Evolutionary conservation across 2,113 vertebrate genomes (phyloP).

Genomic region (Laticauda laticaudata): DNA sequence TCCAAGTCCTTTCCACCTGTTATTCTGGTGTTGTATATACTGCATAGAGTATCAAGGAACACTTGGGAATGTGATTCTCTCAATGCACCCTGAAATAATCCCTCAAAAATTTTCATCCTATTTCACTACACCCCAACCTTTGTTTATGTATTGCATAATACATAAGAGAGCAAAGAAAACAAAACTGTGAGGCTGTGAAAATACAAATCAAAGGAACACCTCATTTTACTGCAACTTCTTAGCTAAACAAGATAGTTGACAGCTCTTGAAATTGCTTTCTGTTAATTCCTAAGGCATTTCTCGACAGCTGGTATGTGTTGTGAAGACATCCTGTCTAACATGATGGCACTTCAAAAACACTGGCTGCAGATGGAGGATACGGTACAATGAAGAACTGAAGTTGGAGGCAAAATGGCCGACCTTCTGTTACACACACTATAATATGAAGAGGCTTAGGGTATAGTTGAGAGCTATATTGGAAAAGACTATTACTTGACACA

Average conservation of each 20-base stretch:
- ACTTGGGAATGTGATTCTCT: background rate
- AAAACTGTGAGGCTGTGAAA: background rate
- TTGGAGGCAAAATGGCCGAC: background rate
- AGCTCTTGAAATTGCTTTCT: constrained; percentile 27
- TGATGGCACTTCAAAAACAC: background rate
- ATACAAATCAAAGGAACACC: background rate
- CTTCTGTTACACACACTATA: background rate
- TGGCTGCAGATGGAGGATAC: background rate
- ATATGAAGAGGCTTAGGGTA: background rate
- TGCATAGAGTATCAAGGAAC: background rate
- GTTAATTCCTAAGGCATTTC: background rate
- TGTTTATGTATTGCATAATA: background rate
- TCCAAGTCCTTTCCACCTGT: background rate
- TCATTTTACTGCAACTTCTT: background rate
- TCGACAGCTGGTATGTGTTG: background rate
- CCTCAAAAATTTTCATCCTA: background rate
- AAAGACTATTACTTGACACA: background rate
- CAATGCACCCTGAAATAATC: background rate
- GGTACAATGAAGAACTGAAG: background rate
- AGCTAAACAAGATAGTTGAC: constrained; percentile 2
- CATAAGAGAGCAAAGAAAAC: background rate
- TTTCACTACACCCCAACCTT: background rate
- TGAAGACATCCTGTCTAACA: background rate
- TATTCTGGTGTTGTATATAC: background rate
- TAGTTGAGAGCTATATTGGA: background rate